Evolutionary conservation across 2,797 vertebrate genomes (phyloP).

Genomic region (Pyrocephalus nanus): DNA sequence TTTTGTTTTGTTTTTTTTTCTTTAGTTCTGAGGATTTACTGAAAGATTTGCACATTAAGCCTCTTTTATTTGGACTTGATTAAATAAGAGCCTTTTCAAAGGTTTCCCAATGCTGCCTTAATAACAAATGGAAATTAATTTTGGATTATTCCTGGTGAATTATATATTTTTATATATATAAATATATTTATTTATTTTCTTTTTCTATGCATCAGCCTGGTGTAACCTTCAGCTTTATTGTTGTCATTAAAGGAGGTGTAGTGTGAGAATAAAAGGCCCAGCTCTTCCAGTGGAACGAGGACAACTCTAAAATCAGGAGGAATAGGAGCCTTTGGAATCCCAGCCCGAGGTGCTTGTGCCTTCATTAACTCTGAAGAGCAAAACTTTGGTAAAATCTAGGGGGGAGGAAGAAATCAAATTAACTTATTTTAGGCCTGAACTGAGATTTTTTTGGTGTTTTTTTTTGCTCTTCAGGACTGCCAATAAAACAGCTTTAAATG

Average conservation of each 20-base stretch:
- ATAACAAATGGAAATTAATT: constrained; percentile 23
- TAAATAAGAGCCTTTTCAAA: constrained; percentile 11
- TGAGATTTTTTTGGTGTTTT: neutral
- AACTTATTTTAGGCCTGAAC: neutral
- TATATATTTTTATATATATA: neutral
- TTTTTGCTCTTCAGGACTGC: neutral
- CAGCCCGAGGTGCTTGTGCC: neutral
- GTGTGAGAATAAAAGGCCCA: neutral
- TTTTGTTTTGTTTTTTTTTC: too few species aligned
- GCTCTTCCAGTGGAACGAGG: neutral
- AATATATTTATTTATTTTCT: neutral
- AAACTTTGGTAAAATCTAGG: neutral
- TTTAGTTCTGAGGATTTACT: neutral
- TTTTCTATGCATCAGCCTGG: neutral
- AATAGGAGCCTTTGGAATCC: neutral
- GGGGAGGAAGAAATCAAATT: neutral
- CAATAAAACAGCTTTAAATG: neutral
- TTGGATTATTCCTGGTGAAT: neutral
- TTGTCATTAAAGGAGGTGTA: neutral
- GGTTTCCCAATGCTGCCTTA: neutral
- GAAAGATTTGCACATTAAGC: constrained; percentile 20
- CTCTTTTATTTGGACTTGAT: constrained; percentile 24
- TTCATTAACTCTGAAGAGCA: neutral
- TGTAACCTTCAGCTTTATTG: neutral
- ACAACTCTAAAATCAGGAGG: neutral